Evolutionary conservation across 1,140 invertebrate genomes (phyloP), one percentile per base, ranked within the genome.

Genomic region (Zaprionus kolodkinae): DNA sequence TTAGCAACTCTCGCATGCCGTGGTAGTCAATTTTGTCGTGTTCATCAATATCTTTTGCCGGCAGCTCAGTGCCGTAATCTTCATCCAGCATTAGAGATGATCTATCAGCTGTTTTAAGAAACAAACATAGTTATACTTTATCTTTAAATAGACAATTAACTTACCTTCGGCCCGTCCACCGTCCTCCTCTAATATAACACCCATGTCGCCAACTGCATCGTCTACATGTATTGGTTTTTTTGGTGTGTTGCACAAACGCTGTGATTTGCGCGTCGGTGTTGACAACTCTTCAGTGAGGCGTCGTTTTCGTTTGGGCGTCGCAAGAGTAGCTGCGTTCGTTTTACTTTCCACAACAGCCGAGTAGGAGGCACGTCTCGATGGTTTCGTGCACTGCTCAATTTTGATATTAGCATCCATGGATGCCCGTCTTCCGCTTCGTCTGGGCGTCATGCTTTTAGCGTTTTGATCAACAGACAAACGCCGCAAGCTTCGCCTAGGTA

Each of bases 141-240:
- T 38, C n/a, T n/a, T 15, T 10, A 7, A 52, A 30, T n/a, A 63
- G 3, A 33, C n/a, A 12, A 2, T 12, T 6, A 13, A 27, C 76
- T 65, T 27, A 87, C 83, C 66, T 25, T 85, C 66, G 11, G 62
- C 33, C 27, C 64, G 59, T 2, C 11, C 36, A 35, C n/a, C 12
- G 54, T 67, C 43, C 43, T 89, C 81, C 52, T 88, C 85, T 3
- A 88, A 69, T 60, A 88, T 85, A 15, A 81, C 67, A 7, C 81
- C 81, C 85, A 88, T 90, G 13, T 88, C 86, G 10, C 67, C 75
- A 12, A 88, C 78, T n/a, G 85, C 69, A 25, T 89, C 81, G 64
- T 88, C 85, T 1, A 88, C 27, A 33, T 21, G 38, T 12, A 59
- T 5, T 15, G 35, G 11, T 2, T 38, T 12, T 21, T 81, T 85